Evolutionary conservation across 2,113 vertebrate species (phyloP), one percentile per base, ranked within the genome.

Genomic region (Tiliqua scincoides): DNA sequence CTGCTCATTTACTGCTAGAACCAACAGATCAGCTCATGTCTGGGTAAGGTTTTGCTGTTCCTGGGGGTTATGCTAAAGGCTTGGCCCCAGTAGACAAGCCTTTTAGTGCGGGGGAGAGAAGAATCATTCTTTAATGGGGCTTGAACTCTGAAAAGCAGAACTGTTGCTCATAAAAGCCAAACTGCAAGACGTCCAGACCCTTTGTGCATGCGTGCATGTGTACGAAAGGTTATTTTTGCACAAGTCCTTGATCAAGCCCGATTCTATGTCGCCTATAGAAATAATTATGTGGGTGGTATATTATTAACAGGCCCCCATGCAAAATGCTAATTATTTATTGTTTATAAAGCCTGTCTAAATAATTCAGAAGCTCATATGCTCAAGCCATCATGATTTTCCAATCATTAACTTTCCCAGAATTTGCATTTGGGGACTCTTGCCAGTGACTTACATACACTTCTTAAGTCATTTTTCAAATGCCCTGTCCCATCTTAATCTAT

Each of bases 381-480:
- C 93, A 95, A 91, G 88, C 95, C 93, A 90, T 91, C 93, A 84
- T 93, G 95, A 97, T 97, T 97, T 97, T 96, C 96, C 95, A 96
- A 96, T 96, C 97, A 96, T 97, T 97, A 97, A 95, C 95, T 96
- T 95, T 94, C 94, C 90, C 89, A 92, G 95, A 96, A 97, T 97
- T 97, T 96, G 97, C 96, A 97, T 97, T 97, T 97, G 96, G 95
- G 95, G 96, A 97, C 93, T 95, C 94, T 87, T 95, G 96, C 96
- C 96, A 97, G 95, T 97, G 96, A 96, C 95, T 97, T 96, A 95
- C 96, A 96, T 95, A 93, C 88, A 90, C 93, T 96, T 95, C 96
- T 96, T 94, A 96, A 97, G 96, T 94, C 96, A 96, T 97, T 97
- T 97, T 97, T 97, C 97, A 97, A 97, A 95, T 93, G 95, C 96